phyloP scores from a whole-genome alignment of 2,113 vertebrate genomes.

The Nycticorax nycticorax region DNA sequence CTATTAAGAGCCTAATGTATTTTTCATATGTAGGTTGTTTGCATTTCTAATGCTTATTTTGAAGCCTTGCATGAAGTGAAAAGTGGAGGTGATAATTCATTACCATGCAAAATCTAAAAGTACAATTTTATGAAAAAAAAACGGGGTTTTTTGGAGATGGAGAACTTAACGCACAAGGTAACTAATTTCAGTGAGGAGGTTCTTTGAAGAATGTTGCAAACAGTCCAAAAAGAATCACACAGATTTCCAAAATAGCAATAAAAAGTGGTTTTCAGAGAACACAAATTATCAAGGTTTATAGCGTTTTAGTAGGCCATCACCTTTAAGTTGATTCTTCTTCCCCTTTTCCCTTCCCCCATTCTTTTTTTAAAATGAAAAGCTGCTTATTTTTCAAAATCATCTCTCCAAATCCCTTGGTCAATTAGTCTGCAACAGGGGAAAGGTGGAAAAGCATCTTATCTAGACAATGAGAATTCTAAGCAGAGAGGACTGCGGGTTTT shows the following conservation, averaged over 20 bases:
- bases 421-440: neutral
- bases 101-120: neutral
- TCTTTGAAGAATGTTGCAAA: neutral
- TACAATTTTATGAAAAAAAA: neutral
- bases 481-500: neutral
- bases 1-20: constrained; percentile 24
- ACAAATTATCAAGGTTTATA: neutral
- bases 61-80: neutral
- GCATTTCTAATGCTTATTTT: constrained; percentile 38
- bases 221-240: neutral
- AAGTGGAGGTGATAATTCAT: neutral
- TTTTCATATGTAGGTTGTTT: constrained; percentile 41
- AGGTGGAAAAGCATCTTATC: neutral
- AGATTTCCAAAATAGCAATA: neutral
- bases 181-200: neutral
- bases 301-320: neutral
- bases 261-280: neutral
- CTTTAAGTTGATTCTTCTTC: neutral
- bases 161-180: neutral
- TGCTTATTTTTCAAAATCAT: neutral
- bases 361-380: neutral
- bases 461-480: neutral
- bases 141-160: rapidly evolving
- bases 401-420: neutral
- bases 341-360: neutral